Percentiles rank a stretch among this genome's conserved stretches.
phyloP scores from a whole-genome alignment of 2,797 vertebrate species.

The Muraenolepis orangiensis region DNA sequence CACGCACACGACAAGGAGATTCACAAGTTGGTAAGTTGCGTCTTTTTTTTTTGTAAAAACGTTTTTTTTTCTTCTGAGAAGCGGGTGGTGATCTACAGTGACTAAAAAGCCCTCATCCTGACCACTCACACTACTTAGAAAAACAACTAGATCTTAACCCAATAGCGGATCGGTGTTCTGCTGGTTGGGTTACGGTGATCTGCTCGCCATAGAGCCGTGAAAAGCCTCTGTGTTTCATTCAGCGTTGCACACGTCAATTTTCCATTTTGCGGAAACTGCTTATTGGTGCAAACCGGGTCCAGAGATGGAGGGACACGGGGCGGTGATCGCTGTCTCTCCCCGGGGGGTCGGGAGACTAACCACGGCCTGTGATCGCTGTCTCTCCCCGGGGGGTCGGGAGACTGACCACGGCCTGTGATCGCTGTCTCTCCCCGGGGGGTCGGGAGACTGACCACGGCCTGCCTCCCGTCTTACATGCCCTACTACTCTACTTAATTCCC shows the following conservation, averaged over 20 bases:
- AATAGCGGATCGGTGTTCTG: neutral
- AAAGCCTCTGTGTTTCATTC: neutral
- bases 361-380: constrained; percentile 29
- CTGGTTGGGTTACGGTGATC: neutral
- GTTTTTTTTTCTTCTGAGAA: neutral
- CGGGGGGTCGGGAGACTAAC: constrained; percentile 5
- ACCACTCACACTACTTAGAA: neutral
- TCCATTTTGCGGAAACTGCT: constrained; percentile 43
- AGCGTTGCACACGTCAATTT: neutral
- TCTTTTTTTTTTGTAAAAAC: neutral
- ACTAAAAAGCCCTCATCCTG: neutral
- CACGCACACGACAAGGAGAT: constrained; percentile 29
- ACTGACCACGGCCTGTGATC: constrained; percentile 19
- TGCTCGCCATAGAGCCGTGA: neutral
- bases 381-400: constrained; percentile 12
- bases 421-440: constrained; percentile 26
- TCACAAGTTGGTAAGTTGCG: constrained; percentile 58
- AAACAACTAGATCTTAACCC: neutral
- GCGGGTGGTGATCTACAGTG: constrained; percentile 16
- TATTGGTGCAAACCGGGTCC: constrained; percentile 37
- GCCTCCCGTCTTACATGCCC: neutral
- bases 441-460: neutral
- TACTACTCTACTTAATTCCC: neutral
- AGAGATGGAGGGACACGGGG: constrained; percentile 48
- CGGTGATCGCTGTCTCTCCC: constrained; percentile 41